These are phyloP conservation scores for Cheilosia impressa DNA, from an alignment of 2,888 invertebrate species.

Conservation along the genomic window DNA sequence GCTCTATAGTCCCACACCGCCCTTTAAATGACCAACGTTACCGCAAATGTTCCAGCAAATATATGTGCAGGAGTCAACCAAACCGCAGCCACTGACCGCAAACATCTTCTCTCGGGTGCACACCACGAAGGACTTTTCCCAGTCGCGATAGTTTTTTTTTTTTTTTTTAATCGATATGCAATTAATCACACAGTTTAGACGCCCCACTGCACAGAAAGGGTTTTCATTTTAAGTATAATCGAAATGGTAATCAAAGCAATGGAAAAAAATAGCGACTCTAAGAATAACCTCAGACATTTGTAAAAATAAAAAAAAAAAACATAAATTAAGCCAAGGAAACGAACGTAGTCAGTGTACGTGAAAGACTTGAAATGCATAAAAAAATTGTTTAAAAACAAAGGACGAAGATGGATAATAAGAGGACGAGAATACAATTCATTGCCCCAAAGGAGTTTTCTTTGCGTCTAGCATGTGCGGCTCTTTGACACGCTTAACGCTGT, in stretches of 20 bases:
- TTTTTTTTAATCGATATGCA: constrained; percentile 47
- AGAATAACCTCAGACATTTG: neutral
- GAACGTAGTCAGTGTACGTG: neutral
- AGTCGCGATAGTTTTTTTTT: neutral
- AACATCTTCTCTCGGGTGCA: constrained; percentile 39
- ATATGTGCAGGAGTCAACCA: constrained; percentile 6
- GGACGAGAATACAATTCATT: neutral
- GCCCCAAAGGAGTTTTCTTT: neutral
- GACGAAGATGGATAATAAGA: constrained; percentile 9
- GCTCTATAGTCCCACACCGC: constrained; percentile 9
- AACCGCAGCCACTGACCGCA: constrained; percentile 44
- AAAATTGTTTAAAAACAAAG: neutral
- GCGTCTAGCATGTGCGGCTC: neutral
- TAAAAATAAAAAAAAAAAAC: neutral
- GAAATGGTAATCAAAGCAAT: constrained; percentile 5
- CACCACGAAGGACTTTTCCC: constrained; percentile 28
- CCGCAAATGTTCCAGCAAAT: constrained; percentile 31
- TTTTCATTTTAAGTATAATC: constrained; percentile 1
- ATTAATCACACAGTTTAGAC: constrained; percentile 48
- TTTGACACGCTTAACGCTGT: neutral
- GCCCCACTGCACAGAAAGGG: constrained; percentile 7
- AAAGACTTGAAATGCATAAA: neutral
- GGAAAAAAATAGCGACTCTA: too few species aligned
- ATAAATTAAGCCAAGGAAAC: neutral
- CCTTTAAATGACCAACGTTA: constrained; percentile 20